Evolutionary conservation across 2,888 invertebrate genomes (phyloP), one percentile per base, ranked within the genome.

Genomic region (Vesta saturnalis): DNA sequence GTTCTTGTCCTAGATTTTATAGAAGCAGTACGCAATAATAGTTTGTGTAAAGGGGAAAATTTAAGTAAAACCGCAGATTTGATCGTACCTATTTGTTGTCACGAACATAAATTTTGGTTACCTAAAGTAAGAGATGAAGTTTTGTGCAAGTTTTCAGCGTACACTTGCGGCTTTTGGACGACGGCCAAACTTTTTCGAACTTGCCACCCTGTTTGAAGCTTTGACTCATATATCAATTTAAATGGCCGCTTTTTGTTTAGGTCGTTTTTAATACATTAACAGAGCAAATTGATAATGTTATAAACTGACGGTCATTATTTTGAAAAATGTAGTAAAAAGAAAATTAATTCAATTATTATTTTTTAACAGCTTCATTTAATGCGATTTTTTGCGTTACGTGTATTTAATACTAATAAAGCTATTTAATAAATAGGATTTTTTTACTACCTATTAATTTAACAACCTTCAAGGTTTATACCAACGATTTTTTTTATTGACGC

Each of bases 91-190:
- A 49, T 49, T 49, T 49, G 67, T 62, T 59, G 56, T 49, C 55
- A 46, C 10, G 56, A 56, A 60, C 64, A 70, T 70, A 70, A 70
- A 70, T 70, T 70, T 67, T 30, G 59, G 59, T 59, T 58, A 59
- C 60, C 47, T 64, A 59, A 69, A 69, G 64, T 65, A 57, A 55
- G 58, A 64, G 69, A 66, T 70, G 63, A 70, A 70, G 70, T 70
- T 66, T 70, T 63, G 70, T 67, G 63, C 67, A 67, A 67, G 67
- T 67, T 67, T 66, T 63, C 67, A 58, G 62, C 47, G 52, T 70
- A 61, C 70, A 67, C 58, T 67, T 70, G 63, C 66, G 59, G 62
- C 66, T 55, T 67, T 67, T 70, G 70, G 70, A 70, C 70, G 62
- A 22, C 19, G 62, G 62, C 70, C 70, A 70, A 70, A 59, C 47